Evolutionary conservation across 2,888 invertebrate species (phyloP), one percentile per base, ranked within the genome.

Genomic region (Cryptocephalus moraei): DNA sequence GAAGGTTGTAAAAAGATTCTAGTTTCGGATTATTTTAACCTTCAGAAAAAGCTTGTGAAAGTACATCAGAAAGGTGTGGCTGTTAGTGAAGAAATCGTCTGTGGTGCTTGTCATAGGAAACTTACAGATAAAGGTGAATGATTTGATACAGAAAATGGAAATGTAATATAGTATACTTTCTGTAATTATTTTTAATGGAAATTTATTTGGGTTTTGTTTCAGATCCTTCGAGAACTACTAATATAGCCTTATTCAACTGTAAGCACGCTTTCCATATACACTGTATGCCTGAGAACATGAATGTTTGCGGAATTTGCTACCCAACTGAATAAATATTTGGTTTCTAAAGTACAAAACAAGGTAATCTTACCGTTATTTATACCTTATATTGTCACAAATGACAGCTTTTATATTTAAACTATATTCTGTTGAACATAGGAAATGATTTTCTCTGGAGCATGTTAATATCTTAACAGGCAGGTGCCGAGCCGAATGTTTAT

Each of bases 1-100:
- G 88, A 91, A 68, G 91, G 91, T 1, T 92, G 91, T 68, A 86
- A 90, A 62, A 84, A 88, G 63, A 91, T 95, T 51, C 79, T 95
- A n/a, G 79, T 91, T 1, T 80, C 83, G 2, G 94, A 95, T 73
- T 92, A 92, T 68, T 92, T 91, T 61, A 84, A 87, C 63, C 73
- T 92, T 41, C 86, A 93, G 63, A 82, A 89, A 57, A 86, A 86
- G 65, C 71, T 91, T 39, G 84, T 92, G 1, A 73, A 77, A 22
- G 78, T 80, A 32, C 92, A 91, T 64, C 84, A 84, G 63, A 80
- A 80, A 59, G 94, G 91, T 3, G 80, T 90, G 52, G 78, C 79
- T 34, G 80, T 86, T 56, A 74, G 75, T 58, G 90, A 89, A 58
- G 84, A 86, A 55, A 79, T 82, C 59, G 71, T 83, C 58, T 94